Percentiles rank a stretch among this genome's conserved stretches.
Evolutionary conservation across 2,113 vertebrate genomes (phyloP).

Genomic region (Engystomops pustulosus): DNA sequence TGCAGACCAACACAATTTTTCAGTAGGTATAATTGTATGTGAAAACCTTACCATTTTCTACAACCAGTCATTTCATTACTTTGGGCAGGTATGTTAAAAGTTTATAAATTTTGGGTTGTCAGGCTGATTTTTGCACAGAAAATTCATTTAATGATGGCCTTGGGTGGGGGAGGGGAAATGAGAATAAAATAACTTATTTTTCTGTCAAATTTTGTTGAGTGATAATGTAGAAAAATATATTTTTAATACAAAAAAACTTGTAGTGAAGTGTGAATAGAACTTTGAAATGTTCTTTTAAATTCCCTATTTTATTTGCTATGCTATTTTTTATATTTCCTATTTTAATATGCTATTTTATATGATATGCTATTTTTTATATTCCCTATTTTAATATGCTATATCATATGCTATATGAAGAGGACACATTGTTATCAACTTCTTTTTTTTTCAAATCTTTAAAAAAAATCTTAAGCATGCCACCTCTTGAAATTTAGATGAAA

Average conservation of each 20-base stretch:
- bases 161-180: background rate
- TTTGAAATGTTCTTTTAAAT: background rate
- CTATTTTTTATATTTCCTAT: too few relatives aligned
- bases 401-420: too few relatives aligned
- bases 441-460: too few relatives aligned
- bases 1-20: conserved; percentile 17
- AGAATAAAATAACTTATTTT: background rate
- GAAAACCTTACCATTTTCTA: background rate
- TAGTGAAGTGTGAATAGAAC: background rate
- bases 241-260: background rate
- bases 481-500: too few relatives aligned
- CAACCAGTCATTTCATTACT: conserved; percentile 14
- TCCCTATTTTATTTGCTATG: background rate
- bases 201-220: background rate
- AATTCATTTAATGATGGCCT: background rate
- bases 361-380: too few relatives aligned
- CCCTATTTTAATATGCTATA: too few relatives aligned
- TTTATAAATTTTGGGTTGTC: conserved; percentile 34
- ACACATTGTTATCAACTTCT: too few relatives aligned
- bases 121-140: background rate
- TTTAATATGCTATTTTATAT: too few relatives aligned
- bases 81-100: conserved; percentile 25
- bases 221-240: background rate
- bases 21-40: conserved; percentile 28
- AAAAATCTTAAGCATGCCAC: too few relatives aligned